Percentiles rank a stretch among this genome's conserved stretches.
These are phyloP conservation scores for Staurois parvus DNA, from an alignment of 2,797 vertebrate genomes.

Conservation along the genomic window DNA sequence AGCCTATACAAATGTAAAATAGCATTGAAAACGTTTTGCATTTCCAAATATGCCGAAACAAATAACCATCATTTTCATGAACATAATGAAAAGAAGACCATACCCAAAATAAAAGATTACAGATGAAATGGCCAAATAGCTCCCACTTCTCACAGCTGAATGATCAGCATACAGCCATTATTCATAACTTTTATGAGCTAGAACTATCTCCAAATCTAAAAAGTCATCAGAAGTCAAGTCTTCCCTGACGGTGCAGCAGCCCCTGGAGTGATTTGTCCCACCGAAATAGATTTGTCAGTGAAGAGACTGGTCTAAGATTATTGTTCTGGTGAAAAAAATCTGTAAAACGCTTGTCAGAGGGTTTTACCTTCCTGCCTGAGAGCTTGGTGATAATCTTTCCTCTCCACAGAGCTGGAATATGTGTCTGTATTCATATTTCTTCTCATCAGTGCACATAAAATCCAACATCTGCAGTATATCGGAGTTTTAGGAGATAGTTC, in stretches of 20 bases:
- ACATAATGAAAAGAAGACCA: too few species aligned
- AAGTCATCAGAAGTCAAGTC: not conserved
- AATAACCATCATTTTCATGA: too few species aligned
- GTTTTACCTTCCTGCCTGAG: not conserved
- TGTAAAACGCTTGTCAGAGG: slow-evolving; percentile 2
- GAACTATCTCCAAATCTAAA: not conserved
- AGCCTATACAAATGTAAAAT: not conserved
- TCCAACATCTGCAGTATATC: not conserved
- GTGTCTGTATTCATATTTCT: not conserved
- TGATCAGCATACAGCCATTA: too few species aligned
- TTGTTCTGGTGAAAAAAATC: slow-evolving; percentile 1
- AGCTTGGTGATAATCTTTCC: not conserved
- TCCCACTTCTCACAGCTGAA: too few species aligned
- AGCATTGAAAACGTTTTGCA: not conserved
- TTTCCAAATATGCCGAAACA: too few species aligned
- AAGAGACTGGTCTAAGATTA: not conserved
- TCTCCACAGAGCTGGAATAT: not conserved
- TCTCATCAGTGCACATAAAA: not conserved
- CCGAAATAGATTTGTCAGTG: not conserved
- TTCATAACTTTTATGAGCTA: too few species aligned
- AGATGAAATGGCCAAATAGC: too few species aligned
- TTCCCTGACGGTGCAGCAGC: not conserved
- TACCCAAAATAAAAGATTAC: too few species aligned
- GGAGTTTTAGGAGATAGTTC: not conserved
- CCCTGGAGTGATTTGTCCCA: not conserved